Evolutionary conservation across 2,113 vertebrate species (phyloP).

Genomic region (Hippocampus comes): DNA sequence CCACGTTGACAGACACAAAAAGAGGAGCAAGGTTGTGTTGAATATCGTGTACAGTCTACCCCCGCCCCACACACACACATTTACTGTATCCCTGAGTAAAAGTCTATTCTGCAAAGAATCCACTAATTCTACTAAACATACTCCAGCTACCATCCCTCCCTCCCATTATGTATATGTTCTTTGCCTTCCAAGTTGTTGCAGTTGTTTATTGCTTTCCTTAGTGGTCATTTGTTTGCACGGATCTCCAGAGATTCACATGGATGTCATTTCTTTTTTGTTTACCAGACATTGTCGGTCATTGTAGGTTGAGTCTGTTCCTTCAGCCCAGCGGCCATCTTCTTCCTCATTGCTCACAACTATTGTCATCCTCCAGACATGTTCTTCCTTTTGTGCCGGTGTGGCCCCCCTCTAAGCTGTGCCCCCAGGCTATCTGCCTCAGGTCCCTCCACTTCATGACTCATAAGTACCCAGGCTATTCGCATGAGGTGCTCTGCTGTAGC

Average conservation of each 20-base stretch:
- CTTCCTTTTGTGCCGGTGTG: not conserved
- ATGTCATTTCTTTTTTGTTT: not conserved
- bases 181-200: not conserved
- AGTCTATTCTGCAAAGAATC: not conserved
- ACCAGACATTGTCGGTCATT: not conserved
- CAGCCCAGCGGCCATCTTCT: constrained; percentile 7
- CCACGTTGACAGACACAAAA: not conserved
- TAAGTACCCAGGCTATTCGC: not conserved
- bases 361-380: not conserved
- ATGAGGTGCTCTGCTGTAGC: not conserved
- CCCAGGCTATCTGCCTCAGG: not conserved
- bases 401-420: not conserved
- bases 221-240: not conserved
- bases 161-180: not conserved
- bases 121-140: not conserved
- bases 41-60: not conserved
- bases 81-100: not conserved
- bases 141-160: not conserved
- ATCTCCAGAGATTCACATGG: not conserved
- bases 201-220: not conserved
- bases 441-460: not conserved
- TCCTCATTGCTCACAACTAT: not conserved
- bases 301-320: not conserved
- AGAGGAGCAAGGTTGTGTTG: not conserved
- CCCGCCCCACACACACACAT: too few relatives aligned